A percentile compares a stretch with the other conserved stretches of the same genome.
These are phyloP conservation scores for Eunapius fragilis DNA, from an alignment of 37 sponge, comb jelly and placozoan genomes.

Conservation along the genomic window DNA sequence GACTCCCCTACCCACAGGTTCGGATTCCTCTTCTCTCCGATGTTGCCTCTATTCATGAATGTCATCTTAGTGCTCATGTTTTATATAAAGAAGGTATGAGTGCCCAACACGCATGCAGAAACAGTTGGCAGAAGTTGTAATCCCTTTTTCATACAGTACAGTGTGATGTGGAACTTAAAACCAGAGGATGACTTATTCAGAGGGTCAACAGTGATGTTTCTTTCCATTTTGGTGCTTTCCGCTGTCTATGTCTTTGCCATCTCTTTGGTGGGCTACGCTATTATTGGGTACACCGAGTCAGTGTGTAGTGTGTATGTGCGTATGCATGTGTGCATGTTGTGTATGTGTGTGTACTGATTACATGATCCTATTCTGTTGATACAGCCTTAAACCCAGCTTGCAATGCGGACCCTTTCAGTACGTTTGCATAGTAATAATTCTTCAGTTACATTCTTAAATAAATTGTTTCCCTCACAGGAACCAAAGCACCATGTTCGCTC, in stretches of 20 bases:
- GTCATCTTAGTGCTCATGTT: background rate
- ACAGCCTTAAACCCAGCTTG: no score
- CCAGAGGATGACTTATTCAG: background rate
- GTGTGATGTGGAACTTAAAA: background rate
- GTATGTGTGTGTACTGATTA: no score
- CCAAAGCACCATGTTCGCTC: no score
- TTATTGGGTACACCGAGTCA: no score
- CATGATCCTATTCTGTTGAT: no score
- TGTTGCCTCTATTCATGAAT: background rate
- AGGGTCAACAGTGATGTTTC: background rate
- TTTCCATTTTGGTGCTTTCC: background rate
- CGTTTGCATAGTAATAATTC: no score
- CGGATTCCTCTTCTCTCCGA: background rate
- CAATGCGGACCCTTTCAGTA: no score
- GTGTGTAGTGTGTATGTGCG: no score
- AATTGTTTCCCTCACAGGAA: no score
- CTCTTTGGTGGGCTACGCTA: background rate
- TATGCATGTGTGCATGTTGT: no score
- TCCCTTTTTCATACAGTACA: background rate
- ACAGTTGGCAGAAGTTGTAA: background rate
- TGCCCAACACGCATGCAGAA: background rate
- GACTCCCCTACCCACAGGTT: background rate
- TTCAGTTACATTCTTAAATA: no score
- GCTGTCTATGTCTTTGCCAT: background rate
- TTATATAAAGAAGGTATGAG: background rate